Conservation (phyloP, 2,797 vertebrate species). For the Premnoplex brunnescens region DNA sequence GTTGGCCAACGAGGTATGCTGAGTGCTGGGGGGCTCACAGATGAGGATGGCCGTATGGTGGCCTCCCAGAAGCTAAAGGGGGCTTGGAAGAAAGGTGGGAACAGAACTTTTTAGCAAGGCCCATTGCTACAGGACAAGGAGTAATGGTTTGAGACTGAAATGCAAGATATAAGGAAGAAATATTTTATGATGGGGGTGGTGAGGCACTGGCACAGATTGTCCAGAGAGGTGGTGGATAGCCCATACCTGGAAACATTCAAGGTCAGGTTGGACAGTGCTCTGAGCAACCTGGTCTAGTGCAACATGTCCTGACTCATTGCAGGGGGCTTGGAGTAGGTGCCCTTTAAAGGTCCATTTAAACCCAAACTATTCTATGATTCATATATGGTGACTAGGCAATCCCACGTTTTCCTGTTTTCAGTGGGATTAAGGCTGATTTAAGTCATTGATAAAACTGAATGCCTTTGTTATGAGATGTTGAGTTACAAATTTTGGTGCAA, state of each 20-base stretch:
- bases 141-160: not conserved
- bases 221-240: not conserved
- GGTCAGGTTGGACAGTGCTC: not conserved
- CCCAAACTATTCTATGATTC: not conserved
- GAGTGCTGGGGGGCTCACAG: rapidly evolving
- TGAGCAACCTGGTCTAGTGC: not conserved
- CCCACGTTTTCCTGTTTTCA: not conserved
- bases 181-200: not conserved
- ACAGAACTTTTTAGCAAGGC: not conserved
- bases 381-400: not conserved
- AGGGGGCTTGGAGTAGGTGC: not conserved
- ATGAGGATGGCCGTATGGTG: rapidly evolving
- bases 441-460: not conserved
- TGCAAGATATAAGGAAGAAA: not conserved
- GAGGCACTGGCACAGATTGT: not conserved
- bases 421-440: not conserved
- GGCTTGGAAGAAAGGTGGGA: not conserved
- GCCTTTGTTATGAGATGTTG: not conserved
- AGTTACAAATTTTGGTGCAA: not conserved
- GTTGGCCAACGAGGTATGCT: conserved; percentile 87
- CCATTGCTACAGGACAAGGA: rapidly evolving
- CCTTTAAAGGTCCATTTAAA: not conserved
- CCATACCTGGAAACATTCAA: not conserved
- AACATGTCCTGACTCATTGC: not conserved
- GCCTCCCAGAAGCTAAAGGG: not conserved